Conservation (phyloP, 2,888 invertebrate genomes). For the Molorchus minor region DNA sequence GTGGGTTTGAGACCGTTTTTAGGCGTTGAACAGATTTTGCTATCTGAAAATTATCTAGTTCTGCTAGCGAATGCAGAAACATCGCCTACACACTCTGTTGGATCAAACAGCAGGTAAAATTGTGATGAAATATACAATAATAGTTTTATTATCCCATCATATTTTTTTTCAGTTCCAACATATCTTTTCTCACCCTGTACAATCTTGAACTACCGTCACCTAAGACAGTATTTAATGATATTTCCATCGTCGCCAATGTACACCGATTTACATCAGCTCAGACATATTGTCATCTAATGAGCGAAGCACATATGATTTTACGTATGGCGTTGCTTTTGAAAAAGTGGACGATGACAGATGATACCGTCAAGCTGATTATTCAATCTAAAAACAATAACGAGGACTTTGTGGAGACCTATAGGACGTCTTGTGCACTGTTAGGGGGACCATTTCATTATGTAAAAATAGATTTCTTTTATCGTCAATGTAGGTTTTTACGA, state of each 20-base stretch:
- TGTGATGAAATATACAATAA: no score
- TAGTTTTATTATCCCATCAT: neutral
- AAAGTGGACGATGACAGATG: constrained; percentile 57
- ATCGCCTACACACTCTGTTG: constrained; percentile 63
- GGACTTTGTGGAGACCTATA: constrained; percentile 62
- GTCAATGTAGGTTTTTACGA: neutral
- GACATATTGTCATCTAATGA: constrained; percentile 76
- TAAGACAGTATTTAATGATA: constrained; percentile 74
- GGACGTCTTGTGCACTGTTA: constrained; percentile 67
- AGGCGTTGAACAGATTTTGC: constrained; percentile 67
- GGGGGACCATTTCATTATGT: constrained; percentile 68
- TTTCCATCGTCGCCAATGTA: constrained; percentile 73
- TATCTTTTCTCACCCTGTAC: constrained; percentile 75
- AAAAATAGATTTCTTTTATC: constrained; percentile 44
- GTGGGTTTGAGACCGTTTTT: constrained; percentile 75
- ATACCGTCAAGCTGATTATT: constrained; percentile 52
- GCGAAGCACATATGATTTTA: constrained; percentile 77
- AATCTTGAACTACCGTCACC: constrained; percentile 73
- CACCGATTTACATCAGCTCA: constrained; percentile 72
- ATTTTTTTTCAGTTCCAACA: constrained; percentile 53
- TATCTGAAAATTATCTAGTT: constrained; percentile 65
- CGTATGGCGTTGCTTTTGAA: constrained; percentile 62
- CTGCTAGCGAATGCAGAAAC: constrained; percentile 69
- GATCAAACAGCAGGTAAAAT: constrained; percentile 57
- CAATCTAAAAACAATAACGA: constrained; percentile 55